Conservation (phyloP, 2,113 vertebrate species). For the Tyrannus savana region DNA sequence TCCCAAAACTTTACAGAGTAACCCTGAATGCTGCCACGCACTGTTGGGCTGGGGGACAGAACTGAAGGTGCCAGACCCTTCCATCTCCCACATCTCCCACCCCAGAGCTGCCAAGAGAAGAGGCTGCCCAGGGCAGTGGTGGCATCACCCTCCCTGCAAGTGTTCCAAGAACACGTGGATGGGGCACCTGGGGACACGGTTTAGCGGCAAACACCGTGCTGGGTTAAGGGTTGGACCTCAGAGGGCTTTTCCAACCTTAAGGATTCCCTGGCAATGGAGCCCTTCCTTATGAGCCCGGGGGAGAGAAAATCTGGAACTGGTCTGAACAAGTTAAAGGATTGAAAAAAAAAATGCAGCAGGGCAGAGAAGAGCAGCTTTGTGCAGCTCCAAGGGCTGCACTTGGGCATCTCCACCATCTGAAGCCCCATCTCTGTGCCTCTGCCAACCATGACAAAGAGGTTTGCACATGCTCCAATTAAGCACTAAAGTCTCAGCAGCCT, state of each 20-base stretch:
- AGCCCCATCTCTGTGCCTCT: neutral
- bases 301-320: neutral
- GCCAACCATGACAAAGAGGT: conserved; percentile 24
- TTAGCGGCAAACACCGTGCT: too few species aligned
- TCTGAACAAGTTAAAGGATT: neutral
- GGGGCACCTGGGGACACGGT: neutral
- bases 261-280: too few species aligned
- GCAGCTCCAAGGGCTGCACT: neutral
- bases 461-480: conserved; percentile 17
- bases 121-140: neutral
- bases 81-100: accelerated
- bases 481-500: conserved; percentile 16
- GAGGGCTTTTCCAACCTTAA: neutral
- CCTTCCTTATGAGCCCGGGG: accelerated
- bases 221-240: accelerated
- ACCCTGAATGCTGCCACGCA: accelerated
- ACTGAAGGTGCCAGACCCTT: accelerated
- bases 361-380: neutral
- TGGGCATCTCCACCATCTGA: neutral
- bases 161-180: neutral
- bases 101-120: accelerated
- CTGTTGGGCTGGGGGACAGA: accelerated
- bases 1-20: accelerated
- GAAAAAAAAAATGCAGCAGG: neutral
- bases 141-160: neutral